These are phyloP conservation scores for Acanthisitta chloris DNA, from an alignment of 2,113 vertebrate genomes.

Conservation along the genomic window DNA sequence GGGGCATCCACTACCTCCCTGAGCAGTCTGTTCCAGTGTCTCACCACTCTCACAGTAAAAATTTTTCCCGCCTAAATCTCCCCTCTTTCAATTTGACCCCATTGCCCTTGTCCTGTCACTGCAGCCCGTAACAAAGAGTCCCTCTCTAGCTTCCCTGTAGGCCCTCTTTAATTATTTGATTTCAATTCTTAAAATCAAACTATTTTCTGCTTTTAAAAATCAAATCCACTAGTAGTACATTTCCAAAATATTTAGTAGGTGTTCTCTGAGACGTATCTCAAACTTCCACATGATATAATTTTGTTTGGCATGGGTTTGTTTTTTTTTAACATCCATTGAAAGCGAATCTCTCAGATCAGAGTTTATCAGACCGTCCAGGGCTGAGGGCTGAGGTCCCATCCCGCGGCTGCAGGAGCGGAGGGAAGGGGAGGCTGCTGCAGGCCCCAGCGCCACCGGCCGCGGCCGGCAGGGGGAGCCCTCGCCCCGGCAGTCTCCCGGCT, in stretches of 20 bases:
- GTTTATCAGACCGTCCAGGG: fast-evolving
- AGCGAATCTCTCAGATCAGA: fast-evolving
- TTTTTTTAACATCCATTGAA: fast-evolving
- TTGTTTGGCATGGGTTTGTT: fast-evolving
- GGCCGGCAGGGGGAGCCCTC: conserved; percentile 66
- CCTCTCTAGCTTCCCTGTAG: no score
- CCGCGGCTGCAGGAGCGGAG: fast-evolving
- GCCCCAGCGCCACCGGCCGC: neutral
- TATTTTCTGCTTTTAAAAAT: neutral
- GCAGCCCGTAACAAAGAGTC: no score
- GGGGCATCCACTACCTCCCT: no score
- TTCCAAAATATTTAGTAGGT: neutral
- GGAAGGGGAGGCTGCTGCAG: neutral
- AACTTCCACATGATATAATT: fast-evolving
- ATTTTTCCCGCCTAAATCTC: no score
- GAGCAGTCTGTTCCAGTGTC: no score
- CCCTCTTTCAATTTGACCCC: no score
- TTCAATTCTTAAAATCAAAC: neutral
- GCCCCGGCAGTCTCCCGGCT: neutral
- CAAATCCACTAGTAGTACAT: neutral
- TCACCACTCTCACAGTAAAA: no score
- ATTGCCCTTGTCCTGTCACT: no score
- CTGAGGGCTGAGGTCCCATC: fast-evolving
- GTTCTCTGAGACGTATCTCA: no score
- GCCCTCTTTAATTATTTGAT: no score